phyloP scores from a whole-genome alignment of 2,888 invertebrate genomes.

The Pseudococcus viburni region DNA sequence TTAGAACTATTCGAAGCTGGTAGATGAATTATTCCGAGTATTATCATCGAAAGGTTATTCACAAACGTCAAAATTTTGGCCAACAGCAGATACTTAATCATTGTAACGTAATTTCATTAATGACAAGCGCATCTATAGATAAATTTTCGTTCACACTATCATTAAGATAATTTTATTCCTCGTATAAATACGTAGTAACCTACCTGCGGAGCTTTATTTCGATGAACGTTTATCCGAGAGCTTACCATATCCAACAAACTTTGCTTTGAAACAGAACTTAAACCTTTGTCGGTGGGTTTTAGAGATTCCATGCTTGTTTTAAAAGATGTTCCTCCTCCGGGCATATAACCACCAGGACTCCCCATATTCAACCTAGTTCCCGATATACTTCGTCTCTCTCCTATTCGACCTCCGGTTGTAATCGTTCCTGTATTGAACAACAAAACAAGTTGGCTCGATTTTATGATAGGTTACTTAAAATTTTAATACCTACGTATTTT shows the following conservation, averaged over 20 bases:
- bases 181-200: slow-evolving; percentile 31
- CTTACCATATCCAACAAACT: slow-evolving; percentile 82
- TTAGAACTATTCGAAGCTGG: not conserved
- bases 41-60: not conserved
- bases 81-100: not conserved
- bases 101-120: not conserved
- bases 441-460: not conserved
- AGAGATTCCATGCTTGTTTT: slow-evolving; percentile 74
- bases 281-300: slow-evolving; percentile 71
- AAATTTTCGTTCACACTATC: slow-evolving; percentile 68
- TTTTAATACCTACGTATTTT: not conserved
- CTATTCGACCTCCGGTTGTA: slow-evolving; percentile 72
- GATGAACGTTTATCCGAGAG: slow-evolving; percentile 79
- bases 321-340: slow-evolving; percentile 69
- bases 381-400: slow-evolving; percentile 75
- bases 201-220: slow-evolving; percentile 67
- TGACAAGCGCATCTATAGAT: slow-evolving; percentile 18
- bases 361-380: slow-evolving; percentile 74
- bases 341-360: slow-evolving; percentile 71
- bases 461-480: not conserved
- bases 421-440: slow-evolving; percentile 67
- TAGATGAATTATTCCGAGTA: not conserved
- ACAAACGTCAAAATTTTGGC: not conserved
- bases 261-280: slow-evolving; percentile 76
- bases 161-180: slow-evolving; percentile 51